Evolutionary conservation across 2,888 invertebrate genomes (phyloP).

Genomic region (Tachystola acroxantha): DNA sequence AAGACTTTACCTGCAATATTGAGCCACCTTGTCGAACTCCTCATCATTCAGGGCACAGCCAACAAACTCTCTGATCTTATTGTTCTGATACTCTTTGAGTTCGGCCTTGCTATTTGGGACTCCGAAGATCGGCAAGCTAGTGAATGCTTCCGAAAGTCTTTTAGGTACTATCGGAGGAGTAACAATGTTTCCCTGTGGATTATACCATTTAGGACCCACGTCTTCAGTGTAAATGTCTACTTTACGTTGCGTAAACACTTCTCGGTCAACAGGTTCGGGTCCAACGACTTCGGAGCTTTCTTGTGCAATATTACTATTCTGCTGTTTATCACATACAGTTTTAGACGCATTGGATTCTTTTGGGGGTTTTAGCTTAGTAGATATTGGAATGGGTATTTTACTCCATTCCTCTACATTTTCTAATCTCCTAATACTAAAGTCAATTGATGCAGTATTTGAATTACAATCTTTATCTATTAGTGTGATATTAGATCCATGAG

Average conservation of each 20-base stretch:
- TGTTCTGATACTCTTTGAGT: constrained; percentile 30
- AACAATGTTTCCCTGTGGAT: constrained; percentile 34
- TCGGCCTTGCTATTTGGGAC: constrained; percentile 26
- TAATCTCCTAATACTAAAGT: too few species aligned
- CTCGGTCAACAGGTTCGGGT: too few species aligned
- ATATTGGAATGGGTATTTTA: too few species aligned
- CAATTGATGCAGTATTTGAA: too few species aligned
- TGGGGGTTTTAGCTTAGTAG: too few species aligned
- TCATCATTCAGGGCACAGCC: constrained; percentile 49
- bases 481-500: too few species aligned
- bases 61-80: constrained; percentile 48
- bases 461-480: too few species aligned
- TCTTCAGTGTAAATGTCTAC: constrained; percentile 34
- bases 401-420: too few species aligned
- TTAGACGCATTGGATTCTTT: too few species aligned
- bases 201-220: constrained; percentile 40
- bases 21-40: constrained; percentile 51
- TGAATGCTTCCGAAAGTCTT: constrained; percentile 45
- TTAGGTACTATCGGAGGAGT: constrained; percentile 43
- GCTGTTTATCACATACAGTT: too few species aligned
- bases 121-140: constrained; percentile 47
- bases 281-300: too few species aligned
- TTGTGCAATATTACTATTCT: too few species aligned
- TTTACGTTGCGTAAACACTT: constrained; percentile 13
- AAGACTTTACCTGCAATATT: constrained; percentile 72